Conservation (phyloP, 2,113 vertebrate species). For the Gadus macrocephalus region DNA sequence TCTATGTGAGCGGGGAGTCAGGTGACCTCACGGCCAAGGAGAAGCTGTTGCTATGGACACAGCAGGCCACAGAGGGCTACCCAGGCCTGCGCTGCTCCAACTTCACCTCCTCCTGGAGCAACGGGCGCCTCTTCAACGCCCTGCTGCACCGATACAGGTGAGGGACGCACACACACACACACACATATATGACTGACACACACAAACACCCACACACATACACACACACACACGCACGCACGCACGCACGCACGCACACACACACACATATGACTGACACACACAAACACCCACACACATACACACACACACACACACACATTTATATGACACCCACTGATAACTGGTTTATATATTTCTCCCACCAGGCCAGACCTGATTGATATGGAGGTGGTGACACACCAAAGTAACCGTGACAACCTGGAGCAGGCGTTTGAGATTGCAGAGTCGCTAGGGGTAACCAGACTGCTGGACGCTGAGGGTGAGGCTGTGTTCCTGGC, state of each 20-base stretch:
- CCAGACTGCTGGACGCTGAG: constrained; percentile 91
- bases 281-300: too few species aligned
- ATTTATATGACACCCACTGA: neutral
- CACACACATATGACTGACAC: too few species aligned
- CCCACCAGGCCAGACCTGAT: constrained; percentile 91
- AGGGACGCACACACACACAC: neutral
- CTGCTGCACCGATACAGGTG: constrained; percentile 97
- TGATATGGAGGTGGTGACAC: constrained; percentile 89
- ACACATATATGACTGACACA: neutral
- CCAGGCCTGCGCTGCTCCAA: constrained; percentile 91
- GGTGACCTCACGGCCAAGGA: constrained; percentile 98
- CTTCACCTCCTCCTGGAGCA: constrained; percentile 94
- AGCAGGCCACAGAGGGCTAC: constrained; percentile 90
- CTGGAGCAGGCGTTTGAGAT: constrained; percentile 98
- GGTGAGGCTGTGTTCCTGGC: constrained; percentile 67
- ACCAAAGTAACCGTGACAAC: constrained; percentile 91
- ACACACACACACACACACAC: too few species aligned
- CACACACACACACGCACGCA: too few species aligned
- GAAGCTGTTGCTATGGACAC: constrained; percentile 94
- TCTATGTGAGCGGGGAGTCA: constrained; percentile 94
- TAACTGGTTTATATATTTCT: neutral
- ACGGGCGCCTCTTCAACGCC: constrained; percentile 98
- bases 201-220: neutral
- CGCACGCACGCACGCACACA: too few species aligned
- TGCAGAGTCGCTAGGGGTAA: constrained; percentile 91